Percentiles rank a stretch among this genome's conserved stretches.
Evolutionary conservation across 1,140 invertebrate species (phyloP).

Genomic region (Lamellibrachia luymesi): DNA sequence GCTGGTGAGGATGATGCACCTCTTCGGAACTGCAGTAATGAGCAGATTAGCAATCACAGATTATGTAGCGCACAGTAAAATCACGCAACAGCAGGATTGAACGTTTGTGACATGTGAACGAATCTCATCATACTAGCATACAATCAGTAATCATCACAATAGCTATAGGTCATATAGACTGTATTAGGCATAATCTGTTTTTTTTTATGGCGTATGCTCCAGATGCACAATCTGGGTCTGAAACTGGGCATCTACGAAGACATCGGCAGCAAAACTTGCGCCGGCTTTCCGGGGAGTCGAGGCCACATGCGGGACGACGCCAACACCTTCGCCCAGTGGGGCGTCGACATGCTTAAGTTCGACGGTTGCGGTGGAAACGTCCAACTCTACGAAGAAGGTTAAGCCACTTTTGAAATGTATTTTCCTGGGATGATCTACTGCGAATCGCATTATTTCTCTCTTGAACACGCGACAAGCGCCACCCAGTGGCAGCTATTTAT

Average conservation of each 20-base stretch:
- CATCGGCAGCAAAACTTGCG: conserved; percentile 86
- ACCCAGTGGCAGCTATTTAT: too few species aligned
- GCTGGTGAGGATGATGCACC: too few species aligned
- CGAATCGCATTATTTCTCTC: neutral
- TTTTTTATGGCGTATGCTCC: neutral
- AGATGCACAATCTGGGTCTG: conserved; percentile 79
- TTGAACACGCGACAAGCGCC: too few species aligned
- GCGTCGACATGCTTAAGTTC: conserved; percentile 90
- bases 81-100: too few species aligned
- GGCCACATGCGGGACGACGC: conserved; percentile 80
- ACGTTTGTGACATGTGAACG: too few species aligned
- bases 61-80: too few species aligned
- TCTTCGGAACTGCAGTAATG: too few species aligned
- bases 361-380: conserved; percentile 87
- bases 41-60: too few species aligned
- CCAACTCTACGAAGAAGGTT: conserved; percentile 55
- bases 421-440: neutral
- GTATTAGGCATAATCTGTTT: too few species aligned
- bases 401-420: neutral
- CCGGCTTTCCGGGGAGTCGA: conserved; percentile 83
- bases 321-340: conserved; percentile 84
- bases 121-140: too few species aligned
- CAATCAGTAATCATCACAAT: too few species aligned
- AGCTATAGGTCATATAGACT: too few species aligned
- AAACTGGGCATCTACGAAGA: conserved; percentile 95